These are phyloP conservation scores for Atherinomorus stipes DNA, from an alignment of 2,113 vertebrate genomes.

Conservation along the genomic window DNA sequence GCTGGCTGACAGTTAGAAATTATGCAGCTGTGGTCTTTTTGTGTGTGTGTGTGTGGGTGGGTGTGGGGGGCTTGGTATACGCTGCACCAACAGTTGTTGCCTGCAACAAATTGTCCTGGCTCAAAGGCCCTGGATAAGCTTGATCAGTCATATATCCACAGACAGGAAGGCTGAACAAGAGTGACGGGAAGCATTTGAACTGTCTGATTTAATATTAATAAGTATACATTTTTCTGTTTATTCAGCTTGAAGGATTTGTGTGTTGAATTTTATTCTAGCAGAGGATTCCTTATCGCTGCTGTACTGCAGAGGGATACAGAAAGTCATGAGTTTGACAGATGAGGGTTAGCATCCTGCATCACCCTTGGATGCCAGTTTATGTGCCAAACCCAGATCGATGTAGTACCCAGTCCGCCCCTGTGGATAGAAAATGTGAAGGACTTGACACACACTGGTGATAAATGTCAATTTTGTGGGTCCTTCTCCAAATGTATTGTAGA, in stretches of 20 bases:
- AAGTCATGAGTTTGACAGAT: slow-evolving; percentile 31
- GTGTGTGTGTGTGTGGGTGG: slow-evolving; percentile 33
- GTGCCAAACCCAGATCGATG: slow-evolving; percentile 9
- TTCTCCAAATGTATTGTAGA: slow-evolving; percentile 1
- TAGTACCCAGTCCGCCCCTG: slow-evolving; percentile 13
- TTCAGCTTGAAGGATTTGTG: slow-evolving; percentile 4
- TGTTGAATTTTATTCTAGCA: slow-evolving; percentile 38
- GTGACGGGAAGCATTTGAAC: slow-evolving; percentile 1
- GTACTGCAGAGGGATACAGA: slow-evolving; percentile 13
- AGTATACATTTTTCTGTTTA: slow-evolving; percentile 27
- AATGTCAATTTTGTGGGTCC: slow-evolving; percentile 39
- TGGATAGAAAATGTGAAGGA: slow-evolving; percentile 38
- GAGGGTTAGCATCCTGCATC: slow-evolving; percentile 22
- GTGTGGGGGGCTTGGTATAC: slow-evolving; percentile 1
- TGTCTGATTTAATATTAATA: neutral
- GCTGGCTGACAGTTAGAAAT: slow-evolving; percentile 39
- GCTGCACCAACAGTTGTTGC: neutral
- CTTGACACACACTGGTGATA: slow-evolving; percentile 2
- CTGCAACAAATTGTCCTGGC: slow-evolving; percentile 16
- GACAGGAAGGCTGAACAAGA: neutral
- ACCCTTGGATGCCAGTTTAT: slow-evolving; percentile 28
- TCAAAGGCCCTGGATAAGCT: neutral
- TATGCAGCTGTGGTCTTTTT: slow-evolving; percentile 31
- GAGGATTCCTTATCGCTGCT: neutral
- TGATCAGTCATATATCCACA: neutral